phyloP scores from a whole-genome alignment of 2,888 invertebrate genomes.

The Saturnia japonica region DNA sequence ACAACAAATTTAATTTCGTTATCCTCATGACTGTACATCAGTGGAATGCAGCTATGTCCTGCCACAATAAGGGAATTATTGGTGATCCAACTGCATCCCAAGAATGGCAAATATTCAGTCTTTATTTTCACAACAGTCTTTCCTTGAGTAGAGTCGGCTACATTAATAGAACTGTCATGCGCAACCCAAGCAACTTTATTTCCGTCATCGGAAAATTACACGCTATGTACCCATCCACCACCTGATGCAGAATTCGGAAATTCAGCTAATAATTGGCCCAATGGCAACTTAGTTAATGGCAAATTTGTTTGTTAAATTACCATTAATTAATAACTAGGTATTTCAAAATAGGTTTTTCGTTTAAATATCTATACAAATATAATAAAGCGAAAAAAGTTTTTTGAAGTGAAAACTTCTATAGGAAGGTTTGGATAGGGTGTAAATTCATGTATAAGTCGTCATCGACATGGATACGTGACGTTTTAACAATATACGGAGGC shows the following conservation, averaged over 20 bases:
- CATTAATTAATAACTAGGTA: too few relatives aligned
- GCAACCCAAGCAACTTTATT: constrained; percentile 98
- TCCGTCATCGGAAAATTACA: constrained; percentile 97
- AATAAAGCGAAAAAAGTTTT: too few relatives aligned
- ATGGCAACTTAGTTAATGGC: constrained; percentile 88
- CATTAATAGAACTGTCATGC: constrained; percentile 97
- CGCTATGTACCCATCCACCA: constrained; percentile 98
- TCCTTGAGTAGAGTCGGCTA: constrained; percentile 92
- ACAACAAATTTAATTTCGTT: constrained; percentile 88
- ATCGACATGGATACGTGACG: too few relatives aligned
- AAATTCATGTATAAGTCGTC: too few relatives aligned
- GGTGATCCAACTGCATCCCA: constrained; percentile 95
- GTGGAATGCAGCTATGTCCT: constrained; percentile 97
- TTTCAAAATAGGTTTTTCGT: too few relatives aligned
- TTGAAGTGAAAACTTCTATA: too few relatives aligned
- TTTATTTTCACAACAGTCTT: constrained; percentile 87
- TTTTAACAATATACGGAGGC: too few relatives aligned
- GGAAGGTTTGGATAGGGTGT: too few relatives aligned
- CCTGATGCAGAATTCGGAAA: constrained; percentile 92
- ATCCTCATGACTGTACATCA: constrained; percentile 90
- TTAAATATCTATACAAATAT: too few relatives aligned
- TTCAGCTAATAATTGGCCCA: constrained; percentile 95
- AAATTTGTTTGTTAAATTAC: too few relatives aligned
- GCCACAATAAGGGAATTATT: constrained; percentile 93
- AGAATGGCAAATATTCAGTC: constrained; percentile 96